These are phyloP conservation scores for Malthinus seriepunctatus DNA, from an alignment of 2,888 invertebrate species.

Conservation along the genomic window DNA sequence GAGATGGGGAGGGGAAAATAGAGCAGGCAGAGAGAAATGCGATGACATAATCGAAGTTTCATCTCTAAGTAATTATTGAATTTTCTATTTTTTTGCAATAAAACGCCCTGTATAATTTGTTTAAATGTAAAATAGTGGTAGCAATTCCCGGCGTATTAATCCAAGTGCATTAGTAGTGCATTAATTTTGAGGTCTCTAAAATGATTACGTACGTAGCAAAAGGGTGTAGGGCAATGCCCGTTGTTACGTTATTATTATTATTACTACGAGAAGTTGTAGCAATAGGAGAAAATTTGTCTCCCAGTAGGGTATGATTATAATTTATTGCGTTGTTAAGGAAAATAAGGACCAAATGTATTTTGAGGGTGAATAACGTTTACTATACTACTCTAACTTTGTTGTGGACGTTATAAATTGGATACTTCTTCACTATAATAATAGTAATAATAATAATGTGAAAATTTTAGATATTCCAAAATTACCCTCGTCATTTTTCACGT, in stretches of 20 bases:
- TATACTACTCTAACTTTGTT: neutral
- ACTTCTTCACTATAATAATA: too few species aligned
- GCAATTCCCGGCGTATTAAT: neutral
- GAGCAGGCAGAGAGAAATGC: too few species aligned
- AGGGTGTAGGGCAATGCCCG: neutral
- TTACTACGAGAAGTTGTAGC: constrained; percentile 1
- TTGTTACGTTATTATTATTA: neutral
- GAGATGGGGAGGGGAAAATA: too few species aligned
- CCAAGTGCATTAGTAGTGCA: constrained; percentile 2
- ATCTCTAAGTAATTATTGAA: too few species aligned
- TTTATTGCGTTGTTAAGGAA: constrained; percentile 5
- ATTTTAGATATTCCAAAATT: too few species aligned
- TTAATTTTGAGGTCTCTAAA: neutral
- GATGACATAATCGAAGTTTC: too few species aligned
- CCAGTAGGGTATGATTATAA: constrained; percentile 5
- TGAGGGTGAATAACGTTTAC: constrained; percentile 7
- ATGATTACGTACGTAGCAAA: neutral
- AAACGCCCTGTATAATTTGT: too few species aligned
- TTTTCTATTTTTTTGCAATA: too few species aligned
- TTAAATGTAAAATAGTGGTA: too few species aligned
- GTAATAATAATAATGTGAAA: too few species aligned
- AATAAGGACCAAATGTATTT: constrained; percentile 6
- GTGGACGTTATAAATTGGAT: constrained; percentile 1
- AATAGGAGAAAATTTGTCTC: constrained; percentile 5
- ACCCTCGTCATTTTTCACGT: too few species aligned